Percentiles rank a stretch among this genome's conserved stretches.
Conservation (phyloP, 1,140 invertebrate species). For the Caenorhabditis inopinata region DNA sequence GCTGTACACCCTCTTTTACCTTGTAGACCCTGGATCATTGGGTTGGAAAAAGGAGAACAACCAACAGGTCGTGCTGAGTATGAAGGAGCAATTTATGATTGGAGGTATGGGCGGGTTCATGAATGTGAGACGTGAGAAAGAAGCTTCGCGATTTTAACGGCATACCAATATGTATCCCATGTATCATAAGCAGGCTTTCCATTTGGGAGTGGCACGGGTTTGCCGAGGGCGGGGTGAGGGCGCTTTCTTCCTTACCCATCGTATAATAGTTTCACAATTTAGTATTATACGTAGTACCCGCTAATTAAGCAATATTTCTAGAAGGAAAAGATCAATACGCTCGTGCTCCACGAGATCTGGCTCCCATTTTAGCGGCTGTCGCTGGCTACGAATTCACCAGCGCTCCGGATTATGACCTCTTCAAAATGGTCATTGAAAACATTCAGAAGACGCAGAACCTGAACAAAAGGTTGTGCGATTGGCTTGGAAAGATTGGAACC, state of each 20-base stretch:
- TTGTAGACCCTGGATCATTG: not conserved
- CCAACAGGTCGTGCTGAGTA: not conserved
- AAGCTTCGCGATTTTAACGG: too few relatives aligned
- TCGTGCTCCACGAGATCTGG: not conserved
- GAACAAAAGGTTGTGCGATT: not conserved
- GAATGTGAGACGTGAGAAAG: too few relatives aligned
- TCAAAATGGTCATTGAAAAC: not conserved
- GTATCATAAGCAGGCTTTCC: too few relatives aligned
- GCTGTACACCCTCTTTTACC: not conserved
- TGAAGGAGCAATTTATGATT: not conserved
- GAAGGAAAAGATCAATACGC: not conserved
- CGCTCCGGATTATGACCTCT: not conserved
- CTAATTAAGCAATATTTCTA: too few relatives aligned
- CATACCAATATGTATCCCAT: too few relatives aligned
- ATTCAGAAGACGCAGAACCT: not conserved
- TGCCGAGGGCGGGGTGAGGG: too few relatives aligned
- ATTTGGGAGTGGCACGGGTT: too few relatives aligned
- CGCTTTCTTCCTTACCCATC: too few relatives aligned
- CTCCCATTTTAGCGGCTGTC: not conserved
- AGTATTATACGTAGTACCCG: too few relatives aligned
- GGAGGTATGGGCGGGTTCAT: too few relatives aligned
- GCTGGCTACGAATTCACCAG: not conserved
- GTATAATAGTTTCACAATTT: too few relatives aligned
- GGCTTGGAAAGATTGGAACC: not conserved
- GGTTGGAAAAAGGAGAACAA: slow-evolving; percentile 1